Evolutionary conservation across 2,888 invertebrate genomes (phyloP).

Genomic region (Eumerus sabulonum): DNA sequence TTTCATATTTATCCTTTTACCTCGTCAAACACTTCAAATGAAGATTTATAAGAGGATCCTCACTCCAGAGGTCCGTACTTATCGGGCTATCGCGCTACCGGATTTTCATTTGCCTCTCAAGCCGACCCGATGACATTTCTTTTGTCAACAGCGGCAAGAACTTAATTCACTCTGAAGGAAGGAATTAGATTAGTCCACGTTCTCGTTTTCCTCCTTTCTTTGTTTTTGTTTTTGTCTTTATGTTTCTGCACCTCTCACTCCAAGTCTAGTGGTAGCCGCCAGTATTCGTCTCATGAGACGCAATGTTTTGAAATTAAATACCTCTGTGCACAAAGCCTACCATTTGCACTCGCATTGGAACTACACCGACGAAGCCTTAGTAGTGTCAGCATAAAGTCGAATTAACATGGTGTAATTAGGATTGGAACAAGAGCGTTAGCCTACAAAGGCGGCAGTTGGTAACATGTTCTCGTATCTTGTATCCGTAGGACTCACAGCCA

Average conservation of each 20-base stretch:
- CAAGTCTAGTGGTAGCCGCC: background rate
- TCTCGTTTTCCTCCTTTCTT: too few species aligned
- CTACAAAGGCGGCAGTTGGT: constrained; percentile 42
- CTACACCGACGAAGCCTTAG: constrained; percentile 47
- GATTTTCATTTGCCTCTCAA: constrained; percentile 22
- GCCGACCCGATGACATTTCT: constrained; percentile 51
- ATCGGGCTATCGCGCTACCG: constrained; percentile 14
- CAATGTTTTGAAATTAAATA: constrained; percentile 60
- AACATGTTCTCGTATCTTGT: background rate
- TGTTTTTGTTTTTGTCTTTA: too few species aligned
- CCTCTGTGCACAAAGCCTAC: constrained; percentile 51
- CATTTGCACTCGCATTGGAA: constrained; percentile 39
- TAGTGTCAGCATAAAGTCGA: constrained; percentile 63
- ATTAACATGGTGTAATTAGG: constrained; percentile 67
- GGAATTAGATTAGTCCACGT: constrained; percentile 51
- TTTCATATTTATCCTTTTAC: constrained; percentile 41
- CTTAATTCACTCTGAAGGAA: constrained; percentile 56
- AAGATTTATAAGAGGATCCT: constrained; percentile 63
- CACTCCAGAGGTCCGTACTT: background rate
- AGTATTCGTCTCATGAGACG: background rate
- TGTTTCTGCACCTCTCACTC: constrained; percentile 2
- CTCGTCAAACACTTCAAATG: constrained; percentile 50
- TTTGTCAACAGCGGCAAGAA: constrained; percentile 53
- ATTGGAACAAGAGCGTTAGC: constrained; percentile 58
- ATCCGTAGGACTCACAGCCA: background rate